Evolutionary conservation across 2,888 invertebrate genomes (phyloP), one percentile per base, ranked within the genome.

Genomic region (Drosophila monieri): DNA sequence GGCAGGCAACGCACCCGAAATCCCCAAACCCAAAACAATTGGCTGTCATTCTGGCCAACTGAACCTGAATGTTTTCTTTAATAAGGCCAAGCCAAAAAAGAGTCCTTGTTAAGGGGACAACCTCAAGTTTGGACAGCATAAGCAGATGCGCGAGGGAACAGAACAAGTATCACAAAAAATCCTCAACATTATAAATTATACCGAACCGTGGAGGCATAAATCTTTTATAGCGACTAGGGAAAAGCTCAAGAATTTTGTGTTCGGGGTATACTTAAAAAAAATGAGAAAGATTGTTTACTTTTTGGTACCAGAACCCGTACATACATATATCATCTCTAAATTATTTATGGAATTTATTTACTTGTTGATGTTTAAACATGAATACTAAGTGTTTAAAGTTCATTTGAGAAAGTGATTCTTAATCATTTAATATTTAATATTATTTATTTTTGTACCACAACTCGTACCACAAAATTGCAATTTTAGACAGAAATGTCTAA

Each of bases 221-320:
- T 62, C 35, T 62, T 51, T 62, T 58, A 60, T 60, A 15, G 30
- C 46, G 47, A 47, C 59, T 23, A 9, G 60, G 59, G 59, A 60
- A 18, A 39, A 49, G 15, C 18, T 60, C 35, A 14, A 8, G 2
- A 51, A n/a, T 25, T 61, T 61, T 30, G 35, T 51, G 62, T 44
- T 21, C 43, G 10, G n/a, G 10, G 10, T 32, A 41, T 37, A 23
- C 18, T 21, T 23, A 57, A 47, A 9, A 23, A 12, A 21, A 30
- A 10, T 14, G 2, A 9, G 15, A 9, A 23, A 18, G 12, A 39
- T 39, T 56, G 15, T 23, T 46, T 46, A n/a, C 56, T n/a, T 14
- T 5, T n/a, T 25, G 35, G 27, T 41, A 3, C 12, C 9, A 12
- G 27, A 10, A 39, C 12, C 23, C n/a, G 47, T 18, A 18, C 21